Evolutionary conservation across 2,888 invertebrate species (phyloP).

Genomic region (Cephalotes varians): DNA sequence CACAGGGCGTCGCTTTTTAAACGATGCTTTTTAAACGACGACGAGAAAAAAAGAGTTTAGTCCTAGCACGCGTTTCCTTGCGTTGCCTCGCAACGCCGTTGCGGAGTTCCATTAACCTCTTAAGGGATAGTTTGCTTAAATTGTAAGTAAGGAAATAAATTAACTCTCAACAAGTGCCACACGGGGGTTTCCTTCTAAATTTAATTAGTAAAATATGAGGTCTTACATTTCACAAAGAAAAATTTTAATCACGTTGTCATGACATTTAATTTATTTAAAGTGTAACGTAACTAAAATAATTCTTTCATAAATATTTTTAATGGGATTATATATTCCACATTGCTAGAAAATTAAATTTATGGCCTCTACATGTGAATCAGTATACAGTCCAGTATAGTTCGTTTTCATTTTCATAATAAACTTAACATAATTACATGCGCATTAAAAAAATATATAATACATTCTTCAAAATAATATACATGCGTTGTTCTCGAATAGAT

Average conservation of each 20-base stretch:
- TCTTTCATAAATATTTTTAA: neutral
- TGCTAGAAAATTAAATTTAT: neutral
- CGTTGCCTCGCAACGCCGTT: conserved; percentile 9
- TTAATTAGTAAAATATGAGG: neutral
- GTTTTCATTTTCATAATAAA: too few relatives aligned
- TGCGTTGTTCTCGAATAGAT: neutral
- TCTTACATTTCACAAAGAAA: neutral
- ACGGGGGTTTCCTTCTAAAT: neutral
- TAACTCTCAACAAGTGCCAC: neutral
- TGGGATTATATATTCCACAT: neutral
- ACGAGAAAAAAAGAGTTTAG: neutral
- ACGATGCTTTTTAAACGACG: conserved; percentile 17
- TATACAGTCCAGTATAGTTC: too few relatives aligned
- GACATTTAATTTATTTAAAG: neutral
- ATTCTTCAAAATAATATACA: neutral
- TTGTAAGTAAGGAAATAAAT: conserved; percentile 16
- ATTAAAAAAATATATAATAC: neutral
- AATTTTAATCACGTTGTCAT: neutral
- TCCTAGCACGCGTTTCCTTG: neutral
- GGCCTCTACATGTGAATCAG: neutral
- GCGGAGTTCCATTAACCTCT: neutral
- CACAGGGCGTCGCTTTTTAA: conserved; percentile 48
- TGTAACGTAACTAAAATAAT: neutral
- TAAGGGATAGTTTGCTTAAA: neutral
- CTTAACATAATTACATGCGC: too few relatives aligned